A percentile compares a stretch with the other conserved stretches of the same genome.
phyloP scores from a whole-genome alignment of 37 sponge, comb jelly and placozoan genomes.

The Chondrilla cf. caribensis region DNA sequence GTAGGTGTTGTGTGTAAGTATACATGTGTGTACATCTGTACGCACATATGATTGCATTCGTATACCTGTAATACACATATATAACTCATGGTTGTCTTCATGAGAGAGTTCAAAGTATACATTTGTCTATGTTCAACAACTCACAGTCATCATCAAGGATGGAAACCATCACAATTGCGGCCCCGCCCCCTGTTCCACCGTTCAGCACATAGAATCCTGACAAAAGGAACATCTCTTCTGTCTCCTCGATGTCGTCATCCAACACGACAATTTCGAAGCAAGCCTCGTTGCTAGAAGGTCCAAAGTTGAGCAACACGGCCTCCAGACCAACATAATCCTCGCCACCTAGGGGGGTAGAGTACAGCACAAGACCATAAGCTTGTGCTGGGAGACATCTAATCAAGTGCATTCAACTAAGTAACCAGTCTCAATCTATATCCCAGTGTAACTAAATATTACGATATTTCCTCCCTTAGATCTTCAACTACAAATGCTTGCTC shows the following conservation, averaged over 20 bases:
- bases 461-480: too few species aligned
- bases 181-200: too few species aligned
- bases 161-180: not conserved
- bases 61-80: not conserved
- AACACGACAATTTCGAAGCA: not conserved
- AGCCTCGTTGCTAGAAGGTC: not conserved
- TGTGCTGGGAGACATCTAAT: too few species aligned
- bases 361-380: too few species aligned
- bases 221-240: not conserved
- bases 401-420: too few species aligned
- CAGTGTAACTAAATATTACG: too few species aligned
- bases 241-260: not conserved
- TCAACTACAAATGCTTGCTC: too few species aligned
- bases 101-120: not conserved
- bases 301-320: not conserved
- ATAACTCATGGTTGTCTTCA: not conserved
- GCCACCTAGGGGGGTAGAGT: not conserved
- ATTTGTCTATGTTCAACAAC: too few species aligned
- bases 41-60: too few species aligned
- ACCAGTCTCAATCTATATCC: too few species aligned
- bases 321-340: not conserved
- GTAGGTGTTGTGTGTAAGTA: too few species aligned
- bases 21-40: too few species aligned
- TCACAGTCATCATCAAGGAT: slow-evolving; percentile 22
- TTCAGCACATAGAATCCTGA: not conserved